Base-by-base conservation (phyloP, 1,140 invertebrate species). In the Nasonia vitripennis region DNA sequence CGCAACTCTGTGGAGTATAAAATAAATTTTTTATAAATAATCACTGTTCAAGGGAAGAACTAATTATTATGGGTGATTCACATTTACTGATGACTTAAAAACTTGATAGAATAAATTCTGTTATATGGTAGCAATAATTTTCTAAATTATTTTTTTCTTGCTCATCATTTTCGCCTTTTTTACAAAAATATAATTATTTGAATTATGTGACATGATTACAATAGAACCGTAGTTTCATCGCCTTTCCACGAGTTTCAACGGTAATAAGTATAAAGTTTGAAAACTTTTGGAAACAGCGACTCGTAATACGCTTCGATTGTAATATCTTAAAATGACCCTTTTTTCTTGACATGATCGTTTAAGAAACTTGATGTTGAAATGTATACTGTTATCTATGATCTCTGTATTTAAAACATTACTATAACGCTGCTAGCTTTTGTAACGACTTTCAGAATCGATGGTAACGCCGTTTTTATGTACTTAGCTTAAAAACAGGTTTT, bases 171-270 rank as follows among this genome's bases (percentile, higher is more conserved):
- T 78, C 75, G 10, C 62, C 31, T 71, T 86, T 85, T 75, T 82
- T 86, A 86, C 62, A 86, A 86, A 86, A 86, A 86, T 86, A 86
- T 86, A 85, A 17, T 86, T 78, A 51, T 81, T 78, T 86, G 80
- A 73, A 75, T 81, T 68, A 80, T 75, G 80, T 78, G 80, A 20
- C 78, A 55, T 51, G 55, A 73, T 45, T 71, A 51, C 45, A 82
- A 70, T 86, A n/a, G 27, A 78, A 55, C 48, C 73, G 74, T 77
- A 85, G 31, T 51, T 68, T 34, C 68, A 81, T 77, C 75, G 6
- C 84, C 82, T 86, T 80, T 3, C 81, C 79, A 85, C 11, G 55
- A 34, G 78, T 62, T 82, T 82, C 74, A 71, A 86, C 12, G 17
- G 37, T 51, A 12, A 81, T 75, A 75, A 34, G 14, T 81, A 23